Conservation (phyloP, 2,113 vertebrate species). For the Pao palembangensis region DNA sequence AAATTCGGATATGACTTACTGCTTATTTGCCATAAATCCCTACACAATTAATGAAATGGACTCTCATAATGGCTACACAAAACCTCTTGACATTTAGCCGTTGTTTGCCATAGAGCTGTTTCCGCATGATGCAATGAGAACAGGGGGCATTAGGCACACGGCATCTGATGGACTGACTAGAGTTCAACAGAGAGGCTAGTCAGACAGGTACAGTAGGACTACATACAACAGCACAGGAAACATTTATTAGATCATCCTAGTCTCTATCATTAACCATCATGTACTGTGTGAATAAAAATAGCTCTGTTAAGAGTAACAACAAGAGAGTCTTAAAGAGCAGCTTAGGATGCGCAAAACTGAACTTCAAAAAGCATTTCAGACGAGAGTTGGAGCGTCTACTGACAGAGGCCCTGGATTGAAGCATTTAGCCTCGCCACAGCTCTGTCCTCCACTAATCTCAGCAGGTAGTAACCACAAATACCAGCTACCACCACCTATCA, state of each 20-base stretch:
- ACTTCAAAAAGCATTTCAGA: no score
- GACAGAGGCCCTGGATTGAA: no score
- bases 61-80: conserved; percentile 7
- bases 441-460: background rate
- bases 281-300: background rate
- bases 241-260: conserved; percentile 6
- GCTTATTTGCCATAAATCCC: conserved; percentile 29
- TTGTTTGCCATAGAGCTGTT: conserved; percentile 36
- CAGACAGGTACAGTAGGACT: background rate
- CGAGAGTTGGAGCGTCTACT: no score
- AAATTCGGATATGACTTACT: background rate
- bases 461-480: background rate
- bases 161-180: conserved; percentile 33
- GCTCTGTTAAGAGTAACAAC: conserved; percentile 1
- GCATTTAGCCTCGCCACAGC: no score
- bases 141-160: conserved; percentile 46
- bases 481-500: no score
- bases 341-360: no score
- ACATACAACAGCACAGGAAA: conserved; percentile 16
- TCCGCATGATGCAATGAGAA: conserved; percentile 55
- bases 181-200: conserved; percentile 3
- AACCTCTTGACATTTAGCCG: conserved; percentile 22
- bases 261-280: background rate
- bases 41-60: conserved; percentile 46
- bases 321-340: background rate